A percentile compares a stretch with the other conserved stretches of the same genome.
These are phyloP conservation scores for Lampris incognitus DNA, from an alignment of 2,113 vertebrate species.

Conservation along the genomic window DNA sequence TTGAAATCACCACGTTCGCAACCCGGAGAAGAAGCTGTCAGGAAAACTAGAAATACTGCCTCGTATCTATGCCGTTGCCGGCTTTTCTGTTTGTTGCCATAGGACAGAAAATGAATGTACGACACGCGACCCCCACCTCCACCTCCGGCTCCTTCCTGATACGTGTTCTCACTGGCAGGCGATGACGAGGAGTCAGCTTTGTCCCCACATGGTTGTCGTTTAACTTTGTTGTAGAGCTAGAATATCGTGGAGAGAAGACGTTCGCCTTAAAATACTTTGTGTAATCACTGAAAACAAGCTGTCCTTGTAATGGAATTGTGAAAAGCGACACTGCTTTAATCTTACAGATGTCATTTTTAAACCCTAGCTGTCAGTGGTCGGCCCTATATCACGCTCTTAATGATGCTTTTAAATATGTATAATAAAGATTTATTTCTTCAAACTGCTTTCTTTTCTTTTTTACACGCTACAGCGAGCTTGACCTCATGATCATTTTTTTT, in stretches of 20 bases:
- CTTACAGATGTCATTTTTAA: slow-evolving; percentile 23
- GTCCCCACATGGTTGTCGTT: slow-evolving; percentile 21
- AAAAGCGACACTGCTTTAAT: slow-evolving; percentile 15
- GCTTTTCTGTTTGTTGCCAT: slow-evolving; percentile 61
- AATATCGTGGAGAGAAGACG: slow-evolving; percentile 19
- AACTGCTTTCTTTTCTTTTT: slow-evolving; percentile 7
- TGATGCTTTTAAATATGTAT: slow-evolving; percentile 62
- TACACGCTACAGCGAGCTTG: not conserved
- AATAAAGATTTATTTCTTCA: slow-evolving; percentile 81
- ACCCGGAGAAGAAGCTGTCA: slow-evolving; percentile 43
- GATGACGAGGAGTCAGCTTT: slow-evolving; percentile 7
- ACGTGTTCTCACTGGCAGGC: slow-evolving; percentile 12
- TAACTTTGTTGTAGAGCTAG: slow-evolving; percentile 34
- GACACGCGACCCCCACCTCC: slow-evolving; percentile 54
- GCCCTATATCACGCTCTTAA: slow-evolving; percentile 24
- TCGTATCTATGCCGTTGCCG: slow-evolving; percentile 49
- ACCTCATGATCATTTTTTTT: no score
- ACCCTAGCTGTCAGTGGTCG: slow-evolving; percentile 8
- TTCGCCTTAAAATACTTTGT: slow-evolving; percentile 62
- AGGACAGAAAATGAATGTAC: slow-evolving; percentile 62
- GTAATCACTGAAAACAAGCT: not conserved
- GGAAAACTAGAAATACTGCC: slow-evolving; percentile 30
- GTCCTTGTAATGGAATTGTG: no score
- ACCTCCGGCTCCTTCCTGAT: slow-evolving; percentile 26
- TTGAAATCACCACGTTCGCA: slow-evolving; percentile 38